These are phyloP conservation scores for Mirza zaza DNA, from an alignment of 2,113 vertebrate genomes.

Conservation along the genomic window DNA sequence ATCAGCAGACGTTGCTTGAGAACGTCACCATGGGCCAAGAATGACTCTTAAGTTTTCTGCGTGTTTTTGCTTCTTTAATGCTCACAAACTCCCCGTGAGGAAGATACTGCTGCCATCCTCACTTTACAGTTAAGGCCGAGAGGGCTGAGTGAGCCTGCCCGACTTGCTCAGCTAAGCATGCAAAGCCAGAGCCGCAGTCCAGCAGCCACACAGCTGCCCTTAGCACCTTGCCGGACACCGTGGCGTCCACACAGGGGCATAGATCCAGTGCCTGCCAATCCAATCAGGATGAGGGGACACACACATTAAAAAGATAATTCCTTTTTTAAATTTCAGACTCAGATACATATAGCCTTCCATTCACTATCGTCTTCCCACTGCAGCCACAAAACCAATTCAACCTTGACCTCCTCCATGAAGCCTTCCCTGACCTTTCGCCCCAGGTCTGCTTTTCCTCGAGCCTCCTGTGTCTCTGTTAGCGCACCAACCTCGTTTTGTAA, in stretches of 20 bases:
- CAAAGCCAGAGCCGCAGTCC: neutral
- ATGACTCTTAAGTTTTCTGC: neutral
- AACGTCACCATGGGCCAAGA: neutral
- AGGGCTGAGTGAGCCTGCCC: neutral
- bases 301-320: neutral
- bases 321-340: neutral
- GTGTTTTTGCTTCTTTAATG: neutral
- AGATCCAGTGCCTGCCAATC: neutral
- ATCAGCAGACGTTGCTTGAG: neutral
- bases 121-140: neutral
- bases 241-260: neutral
- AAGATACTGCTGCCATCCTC: neutral
- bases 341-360: neutral
- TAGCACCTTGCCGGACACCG: accelerated
- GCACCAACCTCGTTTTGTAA: neutral
- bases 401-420: neutral
- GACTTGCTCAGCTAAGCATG: neutral
- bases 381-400: neutral
- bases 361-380: neutral
- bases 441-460: neutral
- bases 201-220: neutral
- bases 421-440: neutral
- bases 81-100: neutral
- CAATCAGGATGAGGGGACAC: neutral
- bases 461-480: neutral